phyloP scores from a whole-genome alignment of 2,113 vertebrate genomes.

The Rutilus rutilus region DNA sequence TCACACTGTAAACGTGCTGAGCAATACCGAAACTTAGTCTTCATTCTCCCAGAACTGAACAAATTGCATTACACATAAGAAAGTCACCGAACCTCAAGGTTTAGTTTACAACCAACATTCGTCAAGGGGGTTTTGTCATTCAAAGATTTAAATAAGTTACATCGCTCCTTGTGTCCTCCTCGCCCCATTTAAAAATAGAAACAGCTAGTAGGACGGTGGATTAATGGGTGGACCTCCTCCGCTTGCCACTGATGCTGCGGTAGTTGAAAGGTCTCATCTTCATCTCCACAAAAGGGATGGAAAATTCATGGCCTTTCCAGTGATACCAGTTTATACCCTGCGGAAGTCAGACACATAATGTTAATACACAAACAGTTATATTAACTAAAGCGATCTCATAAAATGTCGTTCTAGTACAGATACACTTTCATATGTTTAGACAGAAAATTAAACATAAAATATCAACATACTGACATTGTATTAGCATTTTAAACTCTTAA shows the following conservation, averaged over 20 bases:
- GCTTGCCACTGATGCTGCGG: slow-evolving; percentile 83
- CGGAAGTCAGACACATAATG: not conserved
- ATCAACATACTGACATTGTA: not conserved
- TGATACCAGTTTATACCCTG: slow-evolving; percentile 99
- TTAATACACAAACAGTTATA: not conserved
- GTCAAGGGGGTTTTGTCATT: slow-evolving; percentile 61
- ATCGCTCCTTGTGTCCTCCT: slow-evolving; percentile 62
- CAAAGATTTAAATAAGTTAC: slow-evolving; percentile 71
- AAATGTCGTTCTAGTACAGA: not conserved
- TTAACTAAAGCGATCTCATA: not conserved
- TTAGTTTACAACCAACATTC: slow-evolving; percentile 35
- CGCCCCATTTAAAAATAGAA: slow-evolving; percentile 57
- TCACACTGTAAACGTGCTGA: slow-evolving; percentile 16
- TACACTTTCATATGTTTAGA: not conserved
- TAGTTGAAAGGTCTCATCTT: slow-evolving; percentile 94
- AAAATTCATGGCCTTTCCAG: slow-evolving; percentile 98
- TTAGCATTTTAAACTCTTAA: not conserved
- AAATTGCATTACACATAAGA: slow-evolving; percentile 53
- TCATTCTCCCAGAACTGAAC: slow-evolving; percentile 56
- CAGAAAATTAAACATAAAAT: not conserved
- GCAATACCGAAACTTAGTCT: slow-evolving; percentile 24
- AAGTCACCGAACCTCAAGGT: slow-evolving; percentile 35
- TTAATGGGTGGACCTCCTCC: slow-evolving; percentile 88
- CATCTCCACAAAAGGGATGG: slow-evolving; percentile 98
- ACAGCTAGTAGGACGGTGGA: slow-evolving; percentile 47